Evolutionary conservation across 2,888 invertebrate genomes (phyloP).

Genomic region (Drosophila prostipennis): DNA sequence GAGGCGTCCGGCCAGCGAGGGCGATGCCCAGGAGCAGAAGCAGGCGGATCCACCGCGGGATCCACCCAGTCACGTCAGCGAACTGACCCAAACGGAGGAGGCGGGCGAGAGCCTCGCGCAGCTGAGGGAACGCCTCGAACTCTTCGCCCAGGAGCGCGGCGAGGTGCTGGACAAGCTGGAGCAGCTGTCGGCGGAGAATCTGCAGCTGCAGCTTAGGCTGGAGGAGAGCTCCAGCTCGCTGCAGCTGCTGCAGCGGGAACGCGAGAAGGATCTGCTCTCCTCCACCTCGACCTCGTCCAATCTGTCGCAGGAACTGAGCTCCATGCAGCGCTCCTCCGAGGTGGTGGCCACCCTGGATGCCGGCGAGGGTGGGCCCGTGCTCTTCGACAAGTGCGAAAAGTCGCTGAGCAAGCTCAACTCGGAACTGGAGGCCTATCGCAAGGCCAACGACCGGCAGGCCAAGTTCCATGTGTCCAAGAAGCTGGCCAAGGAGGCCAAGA

Average conservation of each 20-base stretch:
- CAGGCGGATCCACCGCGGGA: constrained; percentile 2
- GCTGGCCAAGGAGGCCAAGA: constrained; percentile 83
- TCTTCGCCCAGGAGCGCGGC: constrained; percentile 88
- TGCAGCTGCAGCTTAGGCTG: constrained; percentile 84
- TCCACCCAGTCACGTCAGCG: constrained; percentile 71
- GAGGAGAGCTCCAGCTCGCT: constrained; percentile 30
- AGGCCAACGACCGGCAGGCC: constrained; percentile 81
- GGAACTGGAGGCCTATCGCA: constrained; percentile 83
- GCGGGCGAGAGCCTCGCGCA: constrained; percentile 86
- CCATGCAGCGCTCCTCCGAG: constrained; percentile 80
- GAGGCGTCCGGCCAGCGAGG: constrained; percentile 70
- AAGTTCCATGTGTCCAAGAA: constrained; percentile 83
- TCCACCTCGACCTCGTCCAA: constrained; percentile 61
- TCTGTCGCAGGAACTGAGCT: constrained; percentile 79
- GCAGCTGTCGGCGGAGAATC: constrained; percentile 87
- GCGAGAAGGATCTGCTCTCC: constrained; percentile 81
- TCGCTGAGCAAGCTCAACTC: constrained; percentile 79
- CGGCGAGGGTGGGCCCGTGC: constrained; percentile 60
- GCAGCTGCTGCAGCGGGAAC: constrained; percentile 82
- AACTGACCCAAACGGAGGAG: constrained; percentile 75
- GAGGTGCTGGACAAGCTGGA: constrained; percentile 90
- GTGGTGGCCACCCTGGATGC: constrained; percentile 75
- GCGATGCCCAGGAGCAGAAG: constrained; percentile 38
- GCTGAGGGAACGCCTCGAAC: constrained; percentile 88
- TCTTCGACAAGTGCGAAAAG: constrained; percentile 81